Percentiles rank a stretch among this genome's conserved stretches.
Evolutionary conservation across 2,113 vertebrate species (phyloP).

Genomic region (Phoxinus phoxinus): DNA sequence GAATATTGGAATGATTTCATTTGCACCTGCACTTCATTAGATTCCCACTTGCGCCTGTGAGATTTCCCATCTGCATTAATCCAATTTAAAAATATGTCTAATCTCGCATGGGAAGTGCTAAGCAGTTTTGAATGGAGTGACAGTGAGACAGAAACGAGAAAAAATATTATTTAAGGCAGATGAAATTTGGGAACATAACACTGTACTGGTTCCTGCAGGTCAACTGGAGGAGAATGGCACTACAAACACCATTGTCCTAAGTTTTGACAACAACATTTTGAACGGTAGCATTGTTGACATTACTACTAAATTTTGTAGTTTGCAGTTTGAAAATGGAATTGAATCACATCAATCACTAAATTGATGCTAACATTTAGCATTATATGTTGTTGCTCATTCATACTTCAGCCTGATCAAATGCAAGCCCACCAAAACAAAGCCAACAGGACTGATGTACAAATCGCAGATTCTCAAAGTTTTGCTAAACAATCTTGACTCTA

Average conservation of each 20-base stretch:
- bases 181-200: background rate
- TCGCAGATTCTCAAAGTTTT: background rate
- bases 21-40: constrained; percentile 53
- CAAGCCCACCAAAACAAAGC: background rate
- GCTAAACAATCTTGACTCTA: constrained; percentile 5
- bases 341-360: background rate
- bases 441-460: background rate
- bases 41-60: constrained; percentile 22
- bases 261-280: too few relatives aligned
- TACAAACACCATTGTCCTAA: too few relatives aligned
- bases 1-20: constrained; percentile 27
- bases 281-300: background rate
- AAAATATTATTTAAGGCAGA: background rate
- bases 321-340: background rate
- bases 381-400: background rate
- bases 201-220: background rate
- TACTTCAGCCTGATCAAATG: background rate
- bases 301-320: background rate
- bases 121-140: background rate
- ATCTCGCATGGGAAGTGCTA: constrained; percentile 29
- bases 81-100: constrained; percentile 44
- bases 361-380: background rate
- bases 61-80: constrained; percentile 53
- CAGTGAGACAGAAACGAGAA: background rate
- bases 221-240: too few relatives aligned